Conservation (phyloP, 2,888 invertebrate species). For the Acleris laterana region DNA sequence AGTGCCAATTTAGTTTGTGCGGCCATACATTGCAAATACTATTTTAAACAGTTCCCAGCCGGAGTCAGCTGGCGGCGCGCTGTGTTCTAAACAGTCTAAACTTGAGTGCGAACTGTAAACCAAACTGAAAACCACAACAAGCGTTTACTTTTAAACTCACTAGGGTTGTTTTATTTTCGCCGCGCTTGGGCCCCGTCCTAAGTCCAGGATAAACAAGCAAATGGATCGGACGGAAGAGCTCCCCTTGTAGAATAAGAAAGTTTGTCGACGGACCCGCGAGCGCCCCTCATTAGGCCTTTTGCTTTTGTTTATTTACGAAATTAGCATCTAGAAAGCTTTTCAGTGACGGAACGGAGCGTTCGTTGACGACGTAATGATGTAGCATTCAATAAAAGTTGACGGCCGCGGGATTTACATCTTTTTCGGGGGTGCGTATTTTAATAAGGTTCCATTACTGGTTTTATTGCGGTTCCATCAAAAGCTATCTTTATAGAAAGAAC, state of each 20-base stretch:
- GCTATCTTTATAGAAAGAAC: constrained; percentile 12
- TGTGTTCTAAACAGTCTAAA: constrained; percentile 25
- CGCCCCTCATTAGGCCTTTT: constrained; percentile 76
- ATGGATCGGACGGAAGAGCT: constrained; percentile 79
- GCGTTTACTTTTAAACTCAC: constrained; percentile 37
- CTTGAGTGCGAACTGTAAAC: constrained; percentile 46
- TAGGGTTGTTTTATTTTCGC: constrained; percentile 46
- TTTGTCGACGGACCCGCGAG: constrained; percentile 71
- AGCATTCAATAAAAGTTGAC: constrained; percentile 61
- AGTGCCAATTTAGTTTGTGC: not conserved
- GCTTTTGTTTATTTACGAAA: constrained; percentile 80
- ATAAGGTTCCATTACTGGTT: constrained; percentile 41
- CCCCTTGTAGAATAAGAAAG: constrained; percentile 75
- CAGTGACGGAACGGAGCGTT: constrained; percentile 57
- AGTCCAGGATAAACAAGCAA: constrained; percentile 80
- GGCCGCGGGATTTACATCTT: constrained; percentile 51
- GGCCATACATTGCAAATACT: constrained; percentile 20
- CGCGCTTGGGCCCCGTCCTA: constrained; percentile 60
- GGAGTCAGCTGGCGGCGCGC: constrained; percentile 4
- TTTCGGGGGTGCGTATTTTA: constrained; percentile 48
- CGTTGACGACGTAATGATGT: constrained; percentile 66
- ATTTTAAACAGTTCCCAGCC: not conserved
- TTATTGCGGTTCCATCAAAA: constrained; percentile 27
- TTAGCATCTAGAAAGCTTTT: constrained; percentile 77
- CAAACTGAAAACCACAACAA: constrained; percentile 48